Conservation (phyloP, 2,888 invertebrate genomes). For the Eledone cirrhosa region DNA sequence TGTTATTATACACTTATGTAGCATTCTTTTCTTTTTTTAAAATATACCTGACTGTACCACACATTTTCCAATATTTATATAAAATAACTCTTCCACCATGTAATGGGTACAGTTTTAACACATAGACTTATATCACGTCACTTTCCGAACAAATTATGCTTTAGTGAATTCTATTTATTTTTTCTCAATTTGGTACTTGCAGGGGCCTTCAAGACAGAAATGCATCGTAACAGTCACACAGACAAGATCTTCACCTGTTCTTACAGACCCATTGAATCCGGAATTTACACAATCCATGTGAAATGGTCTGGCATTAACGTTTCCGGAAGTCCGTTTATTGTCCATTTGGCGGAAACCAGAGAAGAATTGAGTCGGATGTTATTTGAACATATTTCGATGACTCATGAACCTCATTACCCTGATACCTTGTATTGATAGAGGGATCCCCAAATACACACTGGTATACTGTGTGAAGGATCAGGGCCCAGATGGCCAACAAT, state of each 20-base stretch:
- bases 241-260: constrained; percentile 55
- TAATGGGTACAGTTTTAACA: too few relatives aligned
- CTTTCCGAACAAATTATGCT: too few relatives aligned
- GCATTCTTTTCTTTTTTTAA: too few relatives aligned
- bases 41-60: too few relatives aligned
- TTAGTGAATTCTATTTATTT: too few relatives aligned
- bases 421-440: background rate
- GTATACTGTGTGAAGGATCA: background rate
- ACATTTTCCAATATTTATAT: too few relatives aligned
- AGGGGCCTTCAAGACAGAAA: constrained; percentile 57
- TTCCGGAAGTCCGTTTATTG: constrained; percentile 50
- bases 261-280: constrained; percentile 54
- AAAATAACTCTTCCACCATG: too few relatives aligned
- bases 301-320: constrained; percentile 56
- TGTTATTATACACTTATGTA: too few relatives aligned
- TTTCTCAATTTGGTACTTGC: background rate
- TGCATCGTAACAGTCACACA: constrained; percentile 52
- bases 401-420: background rate
- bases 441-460: background rate
- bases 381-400: too few relatives aligned
- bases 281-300: constrained; percentile 53
- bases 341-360: constrained; percentile 43
- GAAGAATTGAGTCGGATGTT: constrained; percentile 40
- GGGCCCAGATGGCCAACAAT: background rate
- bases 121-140: too few relatives aligned